These are phyloP conservation scores for Artemia sp. DNA, from an alignment of 2,888 invertebrate genomes.

Conservation along the genomic window DNA sequence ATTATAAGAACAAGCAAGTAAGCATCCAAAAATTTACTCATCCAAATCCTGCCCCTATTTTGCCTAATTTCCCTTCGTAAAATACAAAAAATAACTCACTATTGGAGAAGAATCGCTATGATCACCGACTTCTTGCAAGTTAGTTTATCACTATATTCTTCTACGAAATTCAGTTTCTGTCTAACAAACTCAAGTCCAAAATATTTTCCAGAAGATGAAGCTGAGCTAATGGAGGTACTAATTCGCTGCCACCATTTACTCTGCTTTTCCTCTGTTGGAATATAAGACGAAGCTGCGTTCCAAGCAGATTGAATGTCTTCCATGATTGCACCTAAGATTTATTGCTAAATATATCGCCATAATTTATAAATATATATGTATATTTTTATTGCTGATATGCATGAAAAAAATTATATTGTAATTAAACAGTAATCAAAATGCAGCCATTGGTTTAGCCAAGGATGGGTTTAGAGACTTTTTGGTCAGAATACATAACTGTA, in stretches of 20 bases:
- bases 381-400: too few relatives aligned
- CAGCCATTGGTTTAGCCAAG: too few relatives aligned
- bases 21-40: too few relatives aligned
- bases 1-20: too few relatives aligned
- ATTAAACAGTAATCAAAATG: too few relatives aligned
- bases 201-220: background rate
- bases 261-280: background rate
- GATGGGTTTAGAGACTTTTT: too few relatives aligned
- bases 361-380: too few relatives aligned
- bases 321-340: background rate
- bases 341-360: too few relatives aligned
- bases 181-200: background rate
- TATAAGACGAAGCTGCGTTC: background rate
- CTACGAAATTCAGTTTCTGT: constrained; percentile 4
- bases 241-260: background rate
- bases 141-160: constrained; percentile 33
- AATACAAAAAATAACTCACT: constrained; percentile 32
- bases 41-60: too few relatives aligned
- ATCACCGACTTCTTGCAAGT: constrained; percentile 36
- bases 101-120: constrained; percentile 40
- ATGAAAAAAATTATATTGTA: too few relatives aligned
- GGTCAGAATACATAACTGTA: too few relatives aligned
- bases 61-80: too few relatives aligned
- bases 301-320: background rate
- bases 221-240: background rate